phyloP scores from a whole-genome alignment of 2,888 invertebrate genomes.

The Eueremaeus valkanovi region DNA sequence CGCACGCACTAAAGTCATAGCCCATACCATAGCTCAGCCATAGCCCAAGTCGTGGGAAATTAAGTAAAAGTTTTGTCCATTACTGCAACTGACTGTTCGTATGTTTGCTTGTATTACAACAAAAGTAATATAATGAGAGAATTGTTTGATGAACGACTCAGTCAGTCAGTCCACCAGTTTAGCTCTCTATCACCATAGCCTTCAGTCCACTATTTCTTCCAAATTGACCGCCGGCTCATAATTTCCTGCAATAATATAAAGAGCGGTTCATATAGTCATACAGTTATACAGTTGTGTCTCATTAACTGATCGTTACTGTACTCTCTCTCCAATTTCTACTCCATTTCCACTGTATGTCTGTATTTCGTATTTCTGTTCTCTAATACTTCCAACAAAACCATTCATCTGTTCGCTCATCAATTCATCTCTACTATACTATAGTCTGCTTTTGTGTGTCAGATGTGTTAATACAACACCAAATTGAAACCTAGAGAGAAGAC shows the following conservation, averaged over 20 bases:
- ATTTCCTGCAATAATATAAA: neutral
- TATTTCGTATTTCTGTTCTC: neutral
- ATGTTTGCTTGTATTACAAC: slow-evolving; percentile 8
- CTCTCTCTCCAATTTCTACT: neutral
- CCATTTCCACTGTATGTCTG: neutral
- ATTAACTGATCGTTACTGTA: neutral
- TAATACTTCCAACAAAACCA: neutral
- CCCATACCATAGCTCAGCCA: neutral
- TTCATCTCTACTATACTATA: neutral
- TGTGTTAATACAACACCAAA: too few species aligned
- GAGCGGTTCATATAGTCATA: neutral
- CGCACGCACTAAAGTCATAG: slow-evolving; percentile 25
- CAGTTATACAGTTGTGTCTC: neutral
- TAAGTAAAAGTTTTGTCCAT: slow-evolving; percentile 20
- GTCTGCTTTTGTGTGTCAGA: too few species aligned
- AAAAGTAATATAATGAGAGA: slow-evolving; percentile 6
- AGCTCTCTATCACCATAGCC: neutral
- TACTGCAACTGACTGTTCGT: neutral
- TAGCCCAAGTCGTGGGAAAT: slow-evolving; percentile 21
- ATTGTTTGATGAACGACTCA: neutral
- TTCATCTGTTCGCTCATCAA: neutral
- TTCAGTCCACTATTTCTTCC: slow-evolving; percentile 9
- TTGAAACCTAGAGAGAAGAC: too few species aligned
- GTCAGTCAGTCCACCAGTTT: too few species aligned
- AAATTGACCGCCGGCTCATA: slow-evolving; percentile 28